Percentiles rank a stretch among this genome's conserved stretches.
These are phyloP conservation scores for Eupithecia tripunctaria DNA, from an alignment of 2,888 invertebrate genomes.

Conservation along the genomic window DNA sequence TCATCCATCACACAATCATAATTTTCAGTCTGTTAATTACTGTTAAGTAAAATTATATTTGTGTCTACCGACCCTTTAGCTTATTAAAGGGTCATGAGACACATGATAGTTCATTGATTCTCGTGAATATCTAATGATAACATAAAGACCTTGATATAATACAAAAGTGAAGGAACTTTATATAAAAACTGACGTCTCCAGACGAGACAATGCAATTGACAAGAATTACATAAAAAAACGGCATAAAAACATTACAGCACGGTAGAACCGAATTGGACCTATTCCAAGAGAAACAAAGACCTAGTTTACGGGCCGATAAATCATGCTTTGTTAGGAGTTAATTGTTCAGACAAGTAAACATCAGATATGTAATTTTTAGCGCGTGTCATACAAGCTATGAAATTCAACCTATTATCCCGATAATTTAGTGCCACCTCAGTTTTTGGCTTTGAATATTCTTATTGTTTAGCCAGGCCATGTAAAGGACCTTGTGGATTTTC, in stretches of 20 bases:
- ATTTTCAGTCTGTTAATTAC: neutral
- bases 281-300: constrained; percentile 59
- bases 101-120: neutral
- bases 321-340: constrained; percentile 51
- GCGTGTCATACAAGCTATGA: constrained; percentile 29
- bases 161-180: constrained; percentile 23
- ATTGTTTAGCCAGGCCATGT: neutral
- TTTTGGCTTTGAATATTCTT: neutral
- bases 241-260: constrained; percentile 50
- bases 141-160: neutral
- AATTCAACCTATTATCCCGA: constrained; percentile 16
- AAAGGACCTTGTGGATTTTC: neutral
- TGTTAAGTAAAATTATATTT: too few species aligned
- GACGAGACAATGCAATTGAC: constrained; percentile 18
- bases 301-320: constrained; percentile 48
- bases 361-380: constrained; percentile 31
- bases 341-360: constrained; percentile 45
- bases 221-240: constrained; percentile 45
- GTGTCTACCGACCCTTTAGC: too few species aligned
- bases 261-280: constrained; percentile 51
- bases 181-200: constrained; percentile 15
- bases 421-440: constrained; percentile 2
- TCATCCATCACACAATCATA: neutral
- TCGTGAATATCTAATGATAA: neutral
- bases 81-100: neutral